Conservation (phyloP, 2,797 vertebrate species). For the Eidolon dupreanum region DNA sequence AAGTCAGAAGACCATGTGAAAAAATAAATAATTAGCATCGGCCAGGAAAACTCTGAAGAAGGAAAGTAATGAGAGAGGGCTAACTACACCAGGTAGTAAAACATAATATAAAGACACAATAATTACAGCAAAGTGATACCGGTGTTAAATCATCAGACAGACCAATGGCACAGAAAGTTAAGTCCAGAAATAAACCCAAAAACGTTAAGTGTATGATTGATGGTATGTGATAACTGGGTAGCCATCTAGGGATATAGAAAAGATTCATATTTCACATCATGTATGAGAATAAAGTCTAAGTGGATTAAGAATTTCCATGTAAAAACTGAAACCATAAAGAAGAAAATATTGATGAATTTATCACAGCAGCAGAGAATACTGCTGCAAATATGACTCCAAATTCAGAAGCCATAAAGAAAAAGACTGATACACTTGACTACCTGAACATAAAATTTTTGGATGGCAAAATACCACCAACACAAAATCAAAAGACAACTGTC, state of each 20-base stretch:
- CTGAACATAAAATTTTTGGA: neutral
- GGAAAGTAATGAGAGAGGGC: neutral
- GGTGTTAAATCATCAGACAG: neutral
- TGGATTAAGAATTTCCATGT: neutral
- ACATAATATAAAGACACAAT: neutral
- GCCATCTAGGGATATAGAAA: neutral
- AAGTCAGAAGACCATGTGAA: neutral
- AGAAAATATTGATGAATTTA: neutral
- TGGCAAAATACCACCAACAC: neutral
- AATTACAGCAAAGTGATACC: neutral
- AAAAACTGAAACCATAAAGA: slow-evolving; percentile 6
- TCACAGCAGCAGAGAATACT: neutral
- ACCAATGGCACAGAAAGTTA: neutral
- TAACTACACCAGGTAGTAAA: neutral
- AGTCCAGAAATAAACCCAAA: neutral
- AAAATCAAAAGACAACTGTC: neutral
- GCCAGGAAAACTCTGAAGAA: neutral
- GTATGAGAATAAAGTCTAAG: neutral
- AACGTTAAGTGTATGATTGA: neutral
- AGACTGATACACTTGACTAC: neutral
- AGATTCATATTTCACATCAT: neutral
- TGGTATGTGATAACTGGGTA: neutral
- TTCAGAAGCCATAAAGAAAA: neutral
- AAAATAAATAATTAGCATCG: neutral
- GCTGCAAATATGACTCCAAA: neutral